A percentile compares a stretch with the other conserved stretches of the same genome.
phyloP scores from a whole-genome alignment of 2,888 invertebrate genomes.

The Phyllotreta striolata region DNA sequence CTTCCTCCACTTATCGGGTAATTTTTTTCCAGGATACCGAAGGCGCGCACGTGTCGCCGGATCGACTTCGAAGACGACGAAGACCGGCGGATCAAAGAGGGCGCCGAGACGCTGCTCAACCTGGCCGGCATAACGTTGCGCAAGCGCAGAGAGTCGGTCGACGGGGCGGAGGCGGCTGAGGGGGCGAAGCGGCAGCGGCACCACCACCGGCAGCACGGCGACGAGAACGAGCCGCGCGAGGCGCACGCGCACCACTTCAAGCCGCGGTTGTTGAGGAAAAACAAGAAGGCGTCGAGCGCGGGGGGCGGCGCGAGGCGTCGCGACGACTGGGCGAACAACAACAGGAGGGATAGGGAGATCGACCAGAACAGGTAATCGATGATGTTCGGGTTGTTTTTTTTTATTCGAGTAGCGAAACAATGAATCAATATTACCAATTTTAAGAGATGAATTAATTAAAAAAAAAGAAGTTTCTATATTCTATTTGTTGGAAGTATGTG shows the following conservation, averaged over 20 bases:
- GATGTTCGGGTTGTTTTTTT: conserved; percentile 31
- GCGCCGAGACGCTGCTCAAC: conserved; percentile 80
- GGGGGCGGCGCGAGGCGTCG: conserved; percentile 50
- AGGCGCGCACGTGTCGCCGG: conserved; percentile 52
- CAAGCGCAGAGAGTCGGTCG: conserved; percentile 51
- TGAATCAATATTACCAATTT: conserved; percentile 36
- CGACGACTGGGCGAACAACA: conserved; percentile 58
- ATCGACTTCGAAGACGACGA: conserved; percentile 68
- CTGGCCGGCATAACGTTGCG: conserved; percentile 68
- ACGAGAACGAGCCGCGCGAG: conserved; percentile 49
- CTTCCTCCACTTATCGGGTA: background rate
- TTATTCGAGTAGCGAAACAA: conserved; percentile 31
- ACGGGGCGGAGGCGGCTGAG: conserved; percentile 34
- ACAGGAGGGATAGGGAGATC: conserved; percentile 56
- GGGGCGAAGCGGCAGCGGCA: conserved; percentile 36
- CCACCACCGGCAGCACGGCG: conserved; percentile 41
- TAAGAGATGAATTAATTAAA: conserved; percentile 36
- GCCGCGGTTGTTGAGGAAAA: conserved; percentile 52
- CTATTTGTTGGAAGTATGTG: conserved; percentile 50
- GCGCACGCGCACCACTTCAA: conserved; percentile 42
- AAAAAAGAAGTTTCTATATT: conserved; percentile 36
- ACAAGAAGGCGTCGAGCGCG: conserved; percentile 51
- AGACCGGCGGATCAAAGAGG: conserved; percentile 77
- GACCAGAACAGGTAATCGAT: conserved; percentile 58
- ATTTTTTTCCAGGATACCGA: conserved; percentile 40